These are phyloP conservation scores for Dicroscelio sp. DNA, from an alignment of 2,888 invertebrate genomes.

Conservation along the genomic window DNA sequence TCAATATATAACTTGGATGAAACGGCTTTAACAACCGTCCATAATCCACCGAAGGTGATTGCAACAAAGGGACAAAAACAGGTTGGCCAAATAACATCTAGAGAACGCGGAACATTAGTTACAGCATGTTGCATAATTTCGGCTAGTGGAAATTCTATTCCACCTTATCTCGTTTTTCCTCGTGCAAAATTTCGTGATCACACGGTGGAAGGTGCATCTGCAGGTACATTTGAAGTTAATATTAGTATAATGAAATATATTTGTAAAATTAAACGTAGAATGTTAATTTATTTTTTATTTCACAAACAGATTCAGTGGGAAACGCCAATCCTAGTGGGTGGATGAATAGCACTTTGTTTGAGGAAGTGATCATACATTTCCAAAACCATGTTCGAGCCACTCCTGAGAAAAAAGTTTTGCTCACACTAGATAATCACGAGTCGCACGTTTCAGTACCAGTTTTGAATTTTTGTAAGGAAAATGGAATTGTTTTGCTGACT, in stretches of 20 bases:
- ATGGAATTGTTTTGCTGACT: slow-evolving; percentile 88
- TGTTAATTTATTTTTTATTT: not conserved
- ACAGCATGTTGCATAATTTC: slow-evolving; percentile 88
- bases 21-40: slow-evolving; percentile 90
- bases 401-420: slow-evolving; percentile 84
- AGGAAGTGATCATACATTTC: slow-evolving; percentile 87
- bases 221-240: slow-evolving; percentile 82
- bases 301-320: slow-evolving; percentile 80
- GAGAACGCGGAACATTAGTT: slow-evolving; percentile 89
- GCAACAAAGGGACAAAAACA: slow-evolving; percentile 90
- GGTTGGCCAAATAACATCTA: slow-evolving; percentile 90
- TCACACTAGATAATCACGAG: slow-evolving; percentile 89
- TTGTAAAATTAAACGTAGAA: not conserved
- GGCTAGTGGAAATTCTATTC: slow-evolving; percentile 89
- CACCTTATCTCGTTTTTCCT: slow-evolving; percentile 90
- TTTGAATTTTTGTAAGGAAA: slow-evolving; percentile 88
- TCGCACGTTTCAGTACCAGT: slow-evolving; percentile 86
- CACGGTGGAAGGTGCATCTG: slow-evolving; percentile 89
- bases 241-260: slow-evolving; percentile 4
- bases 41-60: slow-evolving; percentile 89
- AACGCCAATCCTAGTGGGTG: slow-evolving; percentile 88
- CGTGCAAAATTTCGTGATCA: slow-evolving; percentile 85
- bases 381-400: slow-evolving; percentile 85
- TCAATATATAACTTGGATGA: slow-evolving; percentile 90
- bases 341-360: slow-evolving; percentile 87